phyloP scores from a whole-genome alignment of 2,113 vertebrate genomes.

The Atrichornis clamosus region DNA sequence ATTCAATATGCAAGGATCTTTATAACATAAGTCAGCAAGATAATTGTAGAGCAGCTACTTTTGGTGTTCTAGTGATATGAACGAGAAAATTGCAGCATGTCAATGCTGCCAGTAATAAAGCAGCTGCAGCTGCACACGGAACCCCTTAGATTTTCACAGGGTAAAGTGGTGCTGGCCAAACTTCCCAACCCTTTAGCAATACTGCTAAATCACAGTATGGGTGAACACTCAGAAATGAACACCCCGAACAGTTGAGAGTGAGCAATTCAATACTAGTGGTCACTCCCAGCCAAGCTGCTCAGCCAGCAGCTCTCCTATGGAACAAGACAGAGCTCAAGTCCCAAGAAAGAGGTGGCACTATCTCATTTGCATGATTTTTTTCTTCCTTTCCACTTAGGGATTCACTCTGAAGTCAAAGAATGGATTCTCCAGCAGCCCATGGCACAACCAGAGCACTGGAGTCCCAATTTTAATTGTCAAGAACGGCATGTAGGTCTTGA shows the following conservation, averaged over 20 bases:
- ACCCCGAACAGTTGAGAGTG: background rate
- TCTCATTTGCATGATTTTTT: background rate
- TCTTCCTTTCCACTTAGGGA: background rate
- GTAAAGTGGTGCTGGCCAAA: background rate
- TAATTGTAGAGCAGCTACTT: constrained; percentile 17
- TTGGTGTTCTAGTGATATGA: background rate
- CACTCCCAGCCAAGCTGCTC: background rate
- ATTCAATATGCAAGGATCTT: background rate
- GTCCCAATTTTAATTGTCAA: background rate
- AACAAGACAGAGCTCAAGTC: background rate
- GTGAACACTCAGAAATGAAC: background rate
- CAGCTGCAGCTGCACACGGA: constrained; percentile 6
- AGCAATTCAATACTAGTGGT: background rate
- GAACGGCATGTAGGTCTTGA: background rate
- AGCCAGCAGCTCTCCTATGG: background rate
- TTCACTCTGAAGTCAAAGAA: background rate
- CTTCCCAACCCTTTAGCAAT: background rate
- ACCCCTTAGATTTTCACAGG: background rate
- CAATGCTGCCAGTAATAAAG: background rate
- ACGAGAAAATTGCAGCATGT: constrained; percentile 23
- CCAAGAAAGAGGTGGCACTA: background rate
- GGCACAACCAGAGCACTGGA: background rate
- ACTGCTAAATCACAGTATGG: background rate
- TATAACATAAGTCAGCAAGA: background rate
- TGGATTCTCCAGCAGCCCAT: background rate